Evolutionary conservation across 2,888 invertebrate genomes (phyloP).

Genomic region (Dastarcus helophoroides): DNA sequence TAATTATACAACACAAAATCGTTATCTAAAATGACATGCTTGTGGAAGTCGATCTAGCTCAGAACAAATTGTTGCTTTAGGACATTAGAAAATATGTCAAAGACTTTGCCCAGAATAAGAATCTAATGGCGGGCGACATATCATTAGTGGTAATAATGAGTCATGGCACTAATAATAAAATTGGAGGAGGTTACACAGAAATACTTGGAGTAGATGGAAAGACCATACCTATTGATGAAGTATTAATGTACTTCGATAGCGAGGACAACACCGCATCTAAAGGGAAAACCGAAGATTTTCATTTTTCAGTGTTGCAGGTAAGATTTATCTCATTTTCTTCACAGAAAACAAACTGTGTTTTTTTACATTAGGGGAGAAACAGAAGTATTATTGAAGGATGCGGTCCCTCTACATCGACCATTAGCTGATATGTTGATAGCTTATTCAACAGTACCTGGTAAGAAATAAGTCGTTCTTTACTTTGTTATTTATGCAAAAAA

Average conservation of each 20-base stretch:
- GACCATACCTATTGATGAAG: constrained; percentile 39
- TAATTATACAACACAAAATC: no score
- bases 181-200: constrained; percentile 40
- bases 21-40: no score
- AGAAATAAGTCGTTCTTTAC: no score
- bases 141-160: constrained; percentile 55
- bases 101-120: constrained; percentile 32
- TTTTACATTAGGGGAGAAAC: no score
- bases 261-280: constrained; percentile 40
- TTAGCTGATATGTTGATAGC: constrained; percentile 54
- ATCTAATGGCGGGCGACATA: constrained; percentile 43
- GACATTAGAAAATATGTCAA: constrained; percentile 35
- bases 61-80: constrained; percentile 11
- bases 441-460: constrained; percentile 51
- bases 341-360: no score
- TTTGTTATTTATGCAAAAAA: no score
- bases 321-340: constrained; percentile 13
- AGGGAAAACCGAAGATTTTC: constrained; percentile 59
- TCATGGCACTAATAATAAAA: constrained; percentile 45
- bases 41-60: no score
- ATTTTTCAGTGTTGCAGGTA: constrained; percentile 62
- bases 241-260: constrained; percentile 50
- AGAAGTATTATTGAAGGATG: no score
- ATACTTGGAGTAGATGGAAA: constrained; percentile 48
- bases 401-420: no score